Percentiles rank a stretch among this genome's conserved stretches.
These are phyloP conservation scores for Nycticryphes semicollaris DNA, from an alignment of 2,113 vertebrate genomes.

Conservation along the genomic window DNA sequence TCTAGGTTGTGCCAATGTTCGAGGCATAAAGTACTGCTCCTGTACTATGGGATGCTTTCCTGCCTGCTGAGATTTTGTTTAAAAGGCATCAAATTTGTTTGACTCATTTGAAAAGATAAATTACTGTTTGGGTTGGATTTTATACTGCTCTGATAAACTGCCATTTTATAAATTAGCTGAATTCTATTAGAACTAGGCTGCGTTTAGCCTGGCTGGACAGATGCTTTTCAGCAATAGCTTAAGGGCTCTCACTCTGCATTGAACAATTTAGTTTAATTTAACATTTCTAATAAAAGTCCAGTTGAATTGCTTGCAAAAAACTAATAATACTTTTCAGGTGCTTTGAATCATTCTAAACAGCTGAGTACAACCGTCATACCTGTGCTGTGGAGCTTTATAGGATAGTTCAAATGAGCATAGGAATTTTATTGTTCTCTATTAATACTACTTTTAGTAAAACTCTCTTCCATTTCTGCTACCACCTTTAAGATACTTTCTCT, in stretches of 20 bases:
- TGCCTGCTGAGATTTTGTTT: slow-evolving; percentile 5
- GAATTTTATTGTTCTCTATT: slow-evolving; percentile 45
- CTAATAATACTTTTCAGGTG: not conserved
- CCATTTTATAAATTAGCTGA: slow-evolving; percentile 27
- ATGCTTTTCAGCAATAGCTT: slow-evolving; percentile 23
- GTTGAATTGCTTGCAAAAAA: slow-evolving; percentile 29
- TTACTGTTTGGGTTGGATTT: slow-evolving; percentile 38
- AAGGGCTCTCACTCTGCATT: slow-evolving; percentile 13
- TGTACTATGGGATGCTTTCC: not conserved
- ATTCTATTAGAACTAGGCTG: not conserved
- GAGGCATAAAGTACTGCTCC: not conserved
- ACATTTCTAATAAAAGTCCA: slow-evolving; percentile 51
- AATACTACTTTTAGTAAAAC: slow-evolving; percentile 40
- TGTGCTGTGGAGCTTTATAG: slow-evolving; percentile 35
- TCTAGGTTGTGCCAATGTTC: not conserved
- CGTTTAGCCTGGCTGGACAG: not conserved
- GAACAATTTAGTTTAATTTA: slow-evolving; percentile 55
- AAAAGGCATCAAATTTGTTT: not conserved
- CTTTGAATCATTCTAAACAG: slow-evolving; percentile 43
- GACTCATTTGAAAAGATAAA: slow-evolving; percentile 9
- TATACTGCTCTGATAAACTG: not conserved
- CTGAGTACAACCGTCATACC: slow-evolving; percentile 25
- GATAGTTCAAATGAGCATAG: slow-evolving; percentile 14
- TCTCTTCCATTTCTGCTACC: slow-evolving; percentile 13
- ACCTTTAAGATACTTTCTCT: slow-evolving; percentile 17